phyloP scores from a whole-genome alignment of 2,797 vertebrate genomes.

The Labeo calbasu region DNA sequence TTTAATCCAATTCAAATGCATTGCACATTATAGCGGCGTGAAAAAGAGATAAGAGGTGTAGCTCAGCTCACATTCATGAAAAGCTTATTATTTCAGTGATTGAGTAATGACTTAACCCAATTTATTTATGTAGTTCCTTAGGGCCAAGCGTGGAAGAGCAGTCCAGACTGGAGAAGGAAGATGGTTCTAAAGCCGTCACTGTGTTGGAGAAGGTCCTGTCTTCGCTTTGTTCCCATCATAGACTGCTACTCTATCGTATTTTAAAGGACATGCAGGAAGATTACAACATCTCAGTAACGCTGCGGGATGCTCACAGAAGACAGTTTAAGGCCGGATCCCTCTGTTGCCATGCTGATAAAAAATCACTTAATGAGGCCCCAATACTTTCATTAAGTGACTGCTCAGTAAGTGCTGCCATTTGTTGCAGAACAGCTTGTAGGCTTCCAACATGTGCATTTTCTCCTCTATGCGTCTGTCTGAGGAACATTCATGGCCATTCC shows the following conservation, averaged over 20 bases:
- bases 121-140: slow-evolving; percentile 87
- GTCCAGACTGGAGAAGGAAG: slow-evolving; percentile 64
- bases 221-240: slow-evolving; percentile 89
- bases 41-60: not conserved
- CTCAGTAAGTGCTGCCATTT: slow-evolving; percentile 73
- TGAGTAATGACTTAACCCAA: slow-evolving; percentile 54
- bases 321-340: slow-evolving; percentile 73
- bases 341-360: slow-evolving; percentile 76
- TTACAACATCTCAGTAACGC: slow-evolving; percentile 72
- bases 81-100: not conserved
- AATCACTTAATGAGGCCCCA: slow-evolving; percentile 66
- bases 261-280: slow-evolving; percentile 88
- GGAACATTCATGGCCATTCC: slow-evolving; percentile 82
- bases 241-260: slow-evolving; percentile 87
- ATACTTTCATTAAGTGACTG: slow-evolving; percentile 75
- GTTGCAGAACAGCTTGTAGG: slow-evolving; percentile 79
- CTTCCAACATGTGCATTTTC: slow-evolving; percentile 73
- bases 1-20: not conserved
- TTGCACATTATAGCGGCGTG: not conserved
- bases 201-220: slow-evolving; percentile 87
- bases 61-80: not conserved
- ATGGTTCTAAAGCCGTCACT: slow-evolving; percentile 77
- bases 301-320: slow-evolving; percentile 72
- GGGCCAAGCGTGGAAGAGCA: slow-evolving; percentile 78
- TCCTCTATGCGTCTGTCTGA: slow-evolving; percentile 78